phyloP scores from a whole-genome alignment of 2,113 vertebrate genomes.

The Pachyramphus minor region DNA sequence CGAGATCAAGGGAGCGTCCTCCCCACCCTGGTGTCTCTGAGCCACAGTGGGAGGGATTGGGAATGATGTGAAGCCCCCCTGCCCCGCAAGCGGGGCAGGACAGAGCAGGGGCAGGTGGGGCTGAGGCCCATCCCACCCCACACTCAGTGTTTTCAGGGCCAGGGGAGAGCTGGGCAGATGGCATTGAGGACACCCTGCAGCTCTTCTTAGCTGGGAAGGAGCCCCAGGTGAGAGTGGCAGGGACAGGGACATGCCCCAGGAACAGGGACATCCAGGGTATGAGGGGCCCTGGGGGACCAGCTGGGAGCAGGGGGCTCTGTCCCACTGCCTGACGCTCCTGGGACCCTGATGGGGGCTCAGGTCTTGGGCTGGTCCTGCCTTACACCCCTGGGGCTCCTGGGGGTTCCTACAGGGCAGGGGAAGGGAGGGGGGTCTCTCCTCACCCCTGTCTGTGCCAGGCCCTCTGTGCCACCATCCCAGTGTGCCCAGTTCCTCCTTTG shows the following conservation, averaged over 20 bases:
- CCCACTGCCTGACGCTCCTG: rapidly evolving
- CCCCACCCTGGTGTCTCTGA: not conserved
- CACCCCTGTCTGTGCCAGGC: not conserved
- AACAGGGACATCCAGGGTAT: rapidly evolving
- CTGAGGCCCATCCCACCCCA: rapidly evolving
- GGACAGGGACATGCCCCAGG: not conserved
- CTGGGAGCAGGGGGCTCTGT: not conserved
- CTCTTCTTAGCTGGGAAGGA: not conserved
- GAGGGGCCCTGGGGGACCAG: not conserved
- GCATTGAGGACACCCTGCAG: not conserved
- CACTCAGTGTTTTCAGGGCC: not conserved
- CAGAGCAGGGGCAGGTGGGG: not conserved
- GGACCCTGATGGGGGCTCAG: not conserved
- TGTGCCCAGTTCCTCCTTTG: not conserved
- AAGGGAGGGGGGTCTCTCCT: not conserved
- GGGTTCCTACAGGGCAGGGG: not conserved
- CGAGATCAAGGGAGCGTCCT: no score
- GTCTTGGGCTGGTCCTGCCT: not conserved
- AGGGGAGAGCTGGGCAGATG: not conserved
- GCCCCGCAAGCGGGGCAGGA: rapidly evolving
- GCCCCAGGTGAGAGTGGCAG: not conserved
- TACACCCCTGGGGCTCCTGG: not conserved
- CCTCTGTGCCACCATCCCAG: not conserved
- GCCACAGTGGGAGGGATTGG: rapidly evolving
- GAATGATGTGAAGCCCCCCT: not conserved